Base-by-base conservation (phyloP, 2,888 invertebrate species). In the Diarsia brunnea region DNA sequence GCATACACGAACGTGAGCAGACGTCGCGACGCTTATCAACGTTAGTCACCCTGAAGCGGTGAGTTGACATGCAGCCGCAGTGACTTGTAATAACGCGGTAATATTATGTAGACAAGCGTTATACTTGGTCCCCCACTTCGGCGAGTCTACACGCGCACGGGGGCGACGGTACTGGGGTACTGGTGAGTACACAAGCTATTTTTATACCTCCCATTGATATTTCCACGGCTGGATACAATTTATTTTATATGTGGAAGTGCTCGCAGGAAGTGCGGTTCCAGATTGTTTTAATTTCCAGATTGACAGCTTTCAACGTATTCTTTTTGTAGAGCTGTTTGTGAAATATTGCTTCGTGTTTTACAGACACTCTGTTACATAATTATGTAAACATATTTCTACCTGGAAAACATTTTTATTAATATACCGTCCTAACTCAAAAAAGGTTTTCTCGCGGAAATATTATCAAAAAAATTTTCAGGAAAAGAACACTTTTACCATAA, bases 21-120 rank as follows among this genome's bases (percentile, higher is more conserved):
- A 78, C 71, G 58, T 79, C 53, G 51, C 67, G 49, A 64, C 38
- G 69, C 81, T 84, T 80, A 87, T 87, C 80, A 86, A 64, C 63
- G 51, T 81, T 73, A 75, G 72, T 81, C 85, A 88, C 79, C 81
- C 82, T 67, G 77, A 79, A 82, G 81, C 84, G 79, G 76, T 77
- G 82, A 84, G 83, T 70, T 86, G 85, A 83, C 89, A 83, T 82
- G 79, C 78, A 81, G 81, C 78, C 86, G 78, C 77, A 85, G 82
- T 89, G 87, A 90, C 88, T 87, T 90, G 91, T 93, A 92, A 93
- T 92, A 93, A 92, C 90, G 89, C 85, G 87, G 92, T 93, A 93
- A 92, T 92, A 89, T 91, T 90, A 91, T 91, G 93, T 93, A 92
- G 92, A 94, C 92, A 93, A 93, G 93, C 91, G 90, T 92, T 92